A percentile compares a stretch with the other conserved stretches of the same genome.
Evolutionary conservation across 2,113 vertebrate species (phyloP).

Genomic region (Suncus etruscus): DNA sequence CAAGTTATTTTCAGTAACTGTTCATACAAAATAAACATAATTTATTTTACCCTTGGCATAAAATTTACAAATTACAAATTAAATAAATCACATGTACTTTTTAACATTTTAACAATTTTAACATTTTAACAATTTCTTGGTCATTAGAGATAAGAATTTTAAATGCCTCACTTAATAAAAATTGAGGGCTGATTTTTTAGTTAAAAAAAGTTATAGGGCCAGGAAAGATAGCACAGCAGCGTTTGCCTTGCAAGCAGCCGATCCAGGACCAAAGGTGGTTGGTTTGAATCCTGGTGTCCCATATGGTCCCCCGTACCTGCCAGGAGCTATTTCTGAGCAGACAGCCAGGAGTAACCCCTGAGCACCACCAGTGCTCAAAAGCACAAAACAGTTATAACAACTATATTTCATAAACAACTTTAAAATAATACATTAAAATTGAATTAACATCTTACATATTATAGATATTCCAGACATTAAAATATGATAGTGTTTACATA

Average conservation of each 20-base stretch:
- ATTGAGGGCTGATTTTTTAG: neutral
- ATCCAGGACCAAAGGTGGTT: too few species aligned
- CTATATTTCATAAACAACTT: neutral
- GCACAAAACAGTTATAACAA: neutral
- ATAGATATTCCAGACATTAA: neutral
- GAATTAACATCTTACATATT: neutral
- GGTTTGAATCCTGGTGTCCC: too few species aligned
- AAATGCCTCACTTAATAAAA: neutral
- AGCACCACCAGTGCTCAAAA: too few species aligned
- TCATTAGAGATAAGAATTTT: neutral
- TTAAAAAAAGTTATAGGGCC: too few species aligned
- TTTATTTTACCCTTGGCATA: neutral
- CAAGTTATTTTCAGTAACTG: conserved; percentile 28
- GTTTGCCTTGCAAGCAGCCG: too few species aligned
- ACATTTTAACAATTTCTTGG: conserved; percentile 19
- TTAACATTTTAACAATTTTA: too few species aligned
- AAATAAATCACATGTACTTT: neutral
- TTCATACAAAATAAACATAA: conserved; percentile 1
- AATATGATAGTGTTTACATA: neutral
- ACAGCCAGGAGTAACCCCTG: too few species aligned
- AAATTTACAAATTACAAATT: neutral
- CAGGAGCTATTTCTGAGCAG: too few species aligned
- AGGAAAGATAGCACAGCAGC: too few species aligned
- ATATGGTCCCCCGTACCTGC: too few species aligned
- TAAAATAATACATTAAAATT: neutral